Evolutionary conservation across 2,113 vertebrate species (phyloP), one percentile per base, ranked within the genome.

Genomic region (Promerops cafer): DNA sequence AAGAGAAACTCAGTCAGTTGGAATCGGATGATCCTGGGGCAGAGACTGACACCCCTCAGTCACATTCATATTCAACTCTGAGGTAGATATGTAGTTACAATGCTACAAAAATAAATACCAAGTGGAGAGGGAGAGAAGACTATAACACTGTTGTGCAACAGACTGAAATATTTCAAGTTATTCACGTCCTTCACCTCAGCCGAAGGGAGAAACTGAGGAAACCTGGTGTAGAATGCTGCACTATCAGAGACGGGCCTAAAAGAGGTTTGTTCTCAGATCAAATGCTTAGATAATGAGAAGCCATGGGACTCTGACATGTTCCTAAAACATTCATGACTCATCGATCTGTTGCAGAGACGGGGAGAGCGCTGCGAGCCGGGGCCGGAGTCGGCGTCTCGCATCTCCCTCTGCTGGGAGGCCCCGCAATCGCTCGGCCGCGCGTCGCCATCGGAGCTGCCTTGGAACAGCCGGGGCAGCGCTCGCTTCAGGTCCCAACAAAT

Each of bases 331-430:
- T 68, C 31, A 17, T 30, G 79, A 37, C 24, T 42, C 61, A 50
- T 69, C 5, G 76, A 60, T 80, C 10, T 33, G 35, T 2, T 1
- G 75, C 68, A 5, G 82, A 16, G 66, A 5, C 16, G 2, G 27
- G 16, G 53, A 1, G 44, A 24, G 77, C 11, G n/a, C 66, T 0
- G 75, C 21, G 89, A 16, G 66, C 59, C 65, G 50, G 49, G 50
- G 74, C 52, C 39, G 52, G 44, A 74, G 82, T 2, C 27, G 31
- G 28, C 3, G 89, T 40, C 56, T 81, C 76, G 24, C 3, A 22
- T 33, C 89, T 82, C 93, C 96, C 92, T 91, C 95, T 95, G 82
- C 95, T 28, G 93, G 90, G 89, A 71, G 74, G 61, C 71, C 0
- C 59, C 72, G 91, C 84, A 21, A 71, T 53, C 56, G 75, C 76